Percentiles rank a stretch among this genome's conserved stretches.
These are phyloP conservation scores for Burhinus bistriatus DNA, from an alignment of 2,113 vertebrate genomes.

Conservation along the genomic window DNA sequence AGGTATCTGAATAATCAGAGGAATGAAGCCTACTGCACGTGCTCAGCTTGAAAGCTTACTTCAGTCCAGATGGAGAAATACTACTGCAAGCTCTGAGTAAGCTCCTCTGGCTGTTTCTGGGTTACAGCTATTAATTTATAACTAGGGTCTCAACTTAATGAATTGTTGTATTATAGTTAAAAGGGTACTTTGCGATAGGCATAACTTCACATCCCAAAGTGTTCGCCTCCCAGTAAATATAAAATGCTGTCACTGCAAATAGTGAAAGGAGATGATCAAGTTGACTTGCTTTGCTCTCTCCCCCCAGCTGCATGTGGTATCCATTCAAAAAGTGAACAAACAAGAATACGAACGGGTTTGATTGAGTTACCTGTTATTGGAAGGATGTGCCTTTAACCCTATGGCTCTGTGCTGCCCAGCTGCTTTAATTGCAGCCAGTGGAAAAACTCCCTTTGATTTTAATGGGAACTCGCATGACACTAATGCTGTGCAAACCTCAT, in stretches of 20 bases:
- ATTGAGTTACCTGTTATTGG: background rate
- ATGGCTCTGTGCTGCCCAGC: background rate
- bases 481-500: background rate
- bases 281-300: background rate
- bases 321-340: background rate
- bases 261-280: background rate
- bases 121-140: background rate
- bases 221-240: background rate
- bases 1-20: background rate
- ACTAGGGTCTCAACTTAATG: background rate
- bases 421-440: background rate
- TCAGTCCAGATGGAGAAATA: background rate
- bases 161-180: background rate
- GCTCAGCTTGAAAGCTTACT: background rate
- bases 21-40: background rate
- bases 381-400: background rate
- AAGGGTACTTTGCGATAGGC: background rate
- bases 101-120: background rate
- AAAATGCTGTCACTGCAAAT: background rate
- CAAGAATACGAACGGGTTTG: background rate
- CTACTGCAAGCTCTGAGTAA: background rate
- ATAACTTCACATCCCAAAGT: background rate
- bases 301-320: background rate
- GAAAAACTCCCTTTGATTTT: constrained; percentile 16
- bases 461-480: background rate